Percentiles rank a stretch among this genome's conserved stretches.
Evolutionary conservation across 2,113 vertebrate species (phyloP).

Genomic region (Cygnus buccinator): DNA sequence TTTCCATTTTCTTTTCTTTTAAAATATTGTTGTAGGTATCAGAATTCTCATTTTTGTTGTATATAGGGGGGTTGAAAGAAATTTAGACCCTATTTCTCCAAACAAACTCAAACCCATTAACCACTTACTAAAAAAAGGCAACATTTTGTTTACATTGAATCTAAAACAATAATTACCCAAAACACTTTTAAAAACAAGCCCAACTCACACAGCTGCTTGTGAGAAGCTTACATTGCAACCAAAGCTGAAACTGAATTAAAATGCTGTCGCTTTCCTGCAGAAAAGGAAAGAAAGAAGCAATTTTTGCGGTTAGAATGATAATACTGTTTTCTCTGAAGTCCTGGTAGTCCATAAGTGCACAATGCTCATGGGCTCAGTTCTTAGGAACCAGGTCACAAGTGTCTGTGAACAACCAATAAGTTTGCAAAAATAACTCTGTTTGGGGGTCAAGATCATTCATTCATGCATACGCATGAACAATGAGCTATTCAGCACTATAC

Average conservation of each 20-base stretch:
- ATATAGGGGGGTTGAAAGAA: not conserved
- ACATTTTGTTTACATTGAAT: not conserved
- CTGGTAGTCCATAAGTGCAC: not conserved
- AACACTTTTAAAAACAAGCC: not conserved
- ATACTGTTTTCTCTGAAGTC: not conserved
- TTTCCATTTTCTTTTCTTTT: not conserved
- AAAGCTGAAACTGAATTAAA: not conserved
- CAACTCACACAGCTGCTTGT: not conserved
- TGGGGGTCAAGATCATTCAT: not conserved
- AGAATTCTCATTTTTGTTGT: not conserved
- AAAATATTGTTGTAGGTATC: not conserved
- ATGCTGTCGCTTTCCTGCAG: fast-evolving
- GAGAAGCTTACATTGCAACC: not conserved
- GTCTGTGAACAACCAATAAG: not conserved
- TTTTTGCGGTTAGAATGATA: not conserved
- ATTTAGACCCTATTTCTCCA: not conserved
- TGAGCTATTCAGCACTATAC: not conserved
- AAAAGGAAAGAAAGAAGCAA: not conserved
- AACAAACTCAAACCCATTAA: not conserved
- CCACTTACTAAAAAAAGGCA: not conserved
- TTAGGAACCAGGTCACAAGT: not conserved
- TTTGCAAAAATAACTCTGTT: slow-evolving; percentile 1
- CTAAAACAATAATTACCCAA: not conserved
- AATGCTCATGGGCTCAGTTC: not conserved
- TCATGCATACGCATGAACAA: not conserved